These are phyloP conservation scores for Drosophila nigrodunni DNA, from an alignment of 1,140 invertebrate genomes.

Conservation along the genomic window DNA sequence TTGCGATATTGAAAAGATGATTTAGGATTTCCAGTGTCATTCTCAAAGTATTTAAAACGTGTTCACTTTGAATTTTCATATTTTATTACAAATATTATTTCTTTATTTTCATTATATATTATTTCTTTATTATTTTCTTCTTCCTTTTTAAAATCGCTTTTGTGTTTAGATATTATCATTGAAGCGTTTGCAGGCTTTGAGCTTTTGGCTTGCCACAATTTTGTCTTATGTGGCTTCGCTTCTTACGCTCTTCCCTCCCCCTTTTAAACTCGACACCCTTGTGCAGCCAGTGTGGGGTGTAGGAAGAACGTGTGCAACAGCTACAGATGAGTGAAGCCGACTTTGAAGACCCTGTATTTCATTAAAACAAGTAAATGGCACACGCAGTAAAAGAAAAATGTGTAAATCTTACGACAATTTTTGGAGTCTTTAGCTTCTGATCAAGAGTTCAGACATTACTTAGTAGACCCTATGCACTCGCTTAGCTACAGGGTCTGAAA, in stretches of 20 bases:
- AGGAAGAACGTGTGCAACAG: background rate
- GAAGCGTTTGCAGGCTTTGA: slow-evolving; percentile 59
- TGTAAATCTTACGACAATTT: too few species aligned
- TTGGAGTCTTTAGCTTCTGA: too few species aligned
- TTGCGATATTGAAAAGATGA: background rate
- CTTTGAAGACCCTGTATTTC: too few species aligned
- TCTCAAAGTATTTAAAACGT: background rate
- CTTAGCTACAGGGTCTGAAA: background rate
- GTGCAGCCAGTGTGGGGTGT: background rate
- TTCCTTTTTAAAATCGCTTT: slow-evolving; percentile 1
- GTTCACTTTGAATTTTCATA: background rate
- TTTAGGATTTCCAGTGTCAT: background rate
- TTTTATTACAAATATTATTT: slow-evolving; percentile 12
- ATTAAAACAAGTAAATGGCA: too few species aligned
- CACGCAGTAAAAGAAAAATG: too few species aligned
- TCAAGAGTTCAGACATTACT: too few species aligned
- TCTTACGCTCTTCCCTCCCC: background rate
- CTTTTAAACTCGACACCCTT: background rate
- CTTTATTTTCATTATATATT: background rate
- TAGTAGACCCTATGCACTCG: too few species aligned
- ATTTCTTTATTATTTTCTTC: background rate
- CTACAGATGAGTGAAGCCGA: too few species aligned
- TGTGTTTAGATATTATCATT: slow-evolving; percentile 53
- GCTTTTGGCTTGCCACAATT: slow-evolving; percentile 68
- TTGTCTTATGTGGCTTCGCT: slow-evolving; percentile 65